These are phyloP conservation scores for Synanthedon tipuliformis DNA, from an alignment of 2,888 invertebrate genomes.

Conservation along the genomic window DNA sequence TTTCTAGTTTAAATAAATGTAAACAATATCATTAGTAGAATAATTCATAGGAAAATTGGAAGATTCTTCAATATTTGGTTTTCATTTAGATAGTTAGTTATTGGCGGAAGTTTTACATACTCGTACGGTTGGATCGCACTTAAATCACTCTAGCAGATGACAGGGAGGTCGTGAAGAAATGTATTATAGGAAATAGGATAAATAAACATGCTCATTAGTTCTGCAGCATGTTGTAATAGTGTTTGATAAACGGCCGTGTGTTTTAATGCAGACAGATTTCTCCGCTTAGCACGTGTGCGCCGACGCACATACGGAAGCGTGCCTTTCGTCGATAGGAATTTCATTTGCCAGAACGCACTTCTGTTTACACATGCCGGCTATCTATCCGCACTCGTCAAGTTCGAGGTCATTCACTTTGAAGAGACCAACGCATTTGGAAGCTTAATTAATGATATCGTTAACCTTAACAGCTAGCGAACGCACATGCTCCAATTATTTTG, in stretches of 20 bases:
- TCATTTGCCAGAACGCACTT: constrained; percentile 38
- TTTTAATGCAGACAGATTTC: constrained; percentile 31
- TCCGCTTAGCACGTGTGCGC: constrained; percentile 36
- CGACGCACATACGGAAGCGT: constrained; percentile 37
- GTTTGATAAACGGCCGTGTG: constrained; percentile 16
- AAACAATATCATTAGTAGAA: too few species aligned
- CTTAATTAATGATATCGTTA: not conserved
- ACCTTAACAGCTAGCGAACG: not conserved
- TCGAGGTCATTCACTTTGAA: constrained; percentile 49
- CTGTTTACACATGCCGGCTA: constrained; percentile 44
- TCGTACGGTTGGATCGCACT: too few species aligned
- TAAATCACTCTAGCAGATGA: too few species aligned
- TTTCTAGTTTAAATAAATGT: too few species aligned
- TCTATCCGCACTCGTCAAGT: constrained; percentile 47
- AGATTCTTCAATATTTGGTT: too few species aligned
- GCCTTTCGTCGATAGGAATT: constrained; percentile 42
- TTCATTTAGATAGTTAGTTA: too few species aligned
- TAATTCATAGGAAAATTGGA: too few species aligned
- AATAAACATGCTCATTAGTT: constrained; percentile 18
- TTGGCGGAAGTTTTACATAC: too few species aligned
- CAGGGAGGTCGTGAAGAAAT: too few species aligned
- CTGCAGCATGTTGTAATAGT: constrained; percentile 12
- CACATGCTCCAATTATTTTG: not conserved
- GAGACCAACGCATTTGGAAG: not conserved
- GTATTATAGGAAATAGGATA: not conserved